Percentiles rank a stretch among this genome's conserved stretches.
Evolutionary conservation across 1,140 invertebrate species (phyloP).

Genomic region (Heterodera schachtii): DNA sequence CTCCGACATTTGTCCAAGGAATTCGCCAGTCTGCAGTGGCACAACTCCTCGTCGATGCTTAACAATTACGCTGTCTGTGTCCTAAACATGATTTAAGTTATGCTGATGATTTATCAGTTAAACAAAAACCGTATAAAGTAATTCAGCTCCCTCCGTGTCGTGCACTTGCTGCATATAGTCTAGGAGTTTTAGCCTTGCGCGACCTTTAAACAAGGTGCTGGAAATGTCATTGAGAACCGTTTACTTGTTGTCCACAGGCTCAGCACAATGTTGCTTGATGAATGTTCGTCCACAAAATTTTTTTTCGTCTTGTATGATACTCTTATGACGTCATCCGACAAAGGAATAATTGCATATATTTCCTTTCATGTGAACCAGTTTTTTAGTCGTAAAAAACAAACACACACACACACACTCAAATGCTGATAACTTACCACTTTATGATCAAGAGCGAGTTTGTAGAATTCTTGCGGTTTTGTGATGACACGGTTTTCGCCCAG

Average conservation of each 20-base stretch:
- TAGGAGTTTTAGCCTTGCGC: background rate
- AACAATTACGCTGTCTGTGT: slow-evolving; percentile 8
- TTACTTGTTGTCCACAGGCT: slow-evolving; percentile 3
- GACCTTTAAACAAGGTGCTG: background rate
- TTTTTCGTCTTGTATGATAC: background rate
- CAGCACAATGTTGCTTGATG: background rate
- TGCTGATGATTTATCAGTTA: too few species aligned
- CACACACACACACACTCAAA: background rate
- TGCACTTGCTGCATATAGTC: background rate
- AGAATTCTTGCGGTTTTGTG: background rate
- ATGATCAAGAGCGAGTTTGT: background rate
- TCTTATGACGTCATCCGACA: background rate
- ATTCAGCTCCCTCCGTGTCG: background rate
- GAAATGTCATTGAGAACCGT: too few species aligned
- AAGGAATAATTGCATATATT: background rate
- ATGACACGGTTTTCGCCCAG: background rate
- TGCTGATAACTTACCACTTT: background rate
- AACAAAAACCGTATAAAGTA: background rate
- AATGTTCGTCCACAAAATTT: background rate
- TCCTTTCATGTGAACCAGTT: background rate
- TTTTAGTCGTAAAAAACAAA: background rate
- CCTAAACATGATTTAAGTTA: too few species aligned
- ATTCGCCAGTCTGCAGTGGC: background rate
- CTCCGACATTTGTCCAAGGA: background rate
- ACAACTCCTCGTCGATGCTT: background rate